Conservation (phyloP, 2,113 vertebrate genomes). For the Rhizomys pruinosus region DNA sequence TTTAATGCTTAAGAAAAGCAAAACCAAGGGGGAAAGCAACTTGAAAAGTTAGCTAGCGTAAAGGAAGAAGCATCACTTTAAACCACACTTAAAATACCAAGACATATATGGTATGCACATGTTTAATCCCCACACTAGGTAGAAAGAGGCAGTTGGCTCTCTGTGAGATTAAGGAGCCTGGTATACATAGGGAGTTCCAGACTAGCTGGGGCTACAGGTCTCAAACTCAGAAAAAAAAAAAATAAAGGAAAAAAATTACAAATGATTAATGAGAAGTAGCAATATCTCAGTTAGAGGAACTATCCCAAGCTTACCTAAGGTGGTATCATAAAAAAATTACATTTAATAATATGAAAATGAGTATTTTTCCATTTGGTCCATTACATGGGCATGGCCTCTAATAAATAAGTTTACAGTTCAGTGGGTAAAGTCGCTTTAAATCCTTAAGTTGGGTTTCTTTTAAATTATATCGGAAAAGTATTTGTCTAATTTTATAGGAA, state of each 20-base stretch:
- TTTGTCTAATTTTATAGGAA: not conserved
- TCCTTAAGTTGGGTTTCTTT: constrained; percentile 22
- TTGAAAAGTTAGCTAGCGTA: constrained; percentile 6
- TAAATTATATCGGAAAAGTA: constrained; percentile 41
- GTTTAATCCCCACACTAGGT: no score
- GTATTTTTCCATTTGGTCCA: not conserved
- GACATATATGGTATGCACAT: no score
- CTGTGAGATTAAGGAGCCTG: no score
- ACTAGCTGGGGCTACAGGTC: no score
- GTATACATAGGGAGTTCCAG: no score
- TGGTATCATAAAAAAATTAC: not conserved
- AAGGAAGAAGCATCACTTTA: not conserved
- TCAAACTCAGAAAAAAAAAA: no score
- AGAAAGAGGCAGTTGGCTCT: no score
- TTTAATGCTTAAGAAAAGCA: not conserved
- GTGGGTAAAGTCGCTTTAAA: constrained; percentile 23
- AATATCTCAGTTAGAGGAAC: not conserved
- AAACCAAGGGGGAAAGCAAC: not conserved
- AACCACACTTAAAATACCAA: constrained; percentile 8
- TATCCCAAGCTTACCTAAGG: not conserved
- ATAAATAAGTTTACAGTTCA: not conserved
- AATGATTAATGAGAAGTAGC: not conserved
- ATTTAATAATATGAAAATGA: constrained; percentile 1
- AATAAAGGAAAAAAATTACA: constrained; percentile 17
- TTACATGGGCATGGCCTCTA: constrained; percentile 15